These are phyloP conservation scores for Sepioteuthis lessoniana DNA, from an alignment of 2,888 invertebrate species.

Conservation along the genomic window DNA sequence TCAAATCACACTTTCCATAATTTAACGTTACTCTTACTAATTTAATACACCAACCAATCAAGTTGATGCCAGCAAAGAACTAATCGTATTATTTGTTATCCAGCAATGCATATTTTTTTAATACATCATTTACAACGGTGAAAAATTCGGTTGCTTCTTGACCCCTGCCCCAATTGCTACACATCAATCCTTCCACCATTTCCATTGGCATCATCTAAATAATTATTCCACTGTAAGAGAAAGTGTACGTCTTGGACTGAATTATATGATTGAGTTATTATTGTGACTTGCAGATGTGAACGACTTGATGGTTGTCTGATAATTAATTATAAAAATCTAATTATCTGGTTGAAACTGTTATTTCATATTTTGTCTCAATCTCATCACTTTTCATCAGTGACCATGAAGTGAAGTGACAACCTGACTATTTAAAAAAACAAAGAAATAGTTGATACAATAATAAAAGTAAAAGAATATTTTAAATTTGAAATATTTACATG, in stretches of 20 bases:
- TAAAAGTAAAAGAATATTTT: not conserved
- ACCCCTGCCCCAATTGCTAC: not conserved
- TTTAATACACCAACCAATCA: not conserved
- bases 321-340: not conserved
- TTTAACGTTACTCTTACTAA: not conserved
- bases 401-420: not conserved
- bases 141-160: not conserved
- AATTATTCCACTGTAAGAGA: not conserved
- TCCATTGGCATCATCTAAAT: not conserved
- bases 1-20: not conserved
- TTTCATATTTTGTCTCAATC: conserved; percentile 20
- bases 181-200: not conserved
- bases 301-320: not conserved
- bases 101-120: not conserved
- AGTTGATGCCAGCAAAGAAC: not conserved
- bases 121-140: not conserved
- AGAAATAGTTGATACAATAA: not conserved
- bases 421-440: not conserved
- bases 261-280: not conserved
- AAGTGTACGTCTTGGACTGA: not conserved
- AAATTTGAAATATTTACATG: not conserved
- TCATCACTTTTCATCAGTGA: not conserved
- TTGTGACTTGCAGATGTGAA: conserved; percentile 4
- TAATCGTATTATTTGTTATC: conserved; percentile 33
- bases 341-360: not conserved